A percentile compares a stretch with the other conserved stretches of the same genome.
Evolutionary conservation across 2,888 invertebrate genomes (phyloP).

Genomic region (Cryptus viduatorius): DNA sequence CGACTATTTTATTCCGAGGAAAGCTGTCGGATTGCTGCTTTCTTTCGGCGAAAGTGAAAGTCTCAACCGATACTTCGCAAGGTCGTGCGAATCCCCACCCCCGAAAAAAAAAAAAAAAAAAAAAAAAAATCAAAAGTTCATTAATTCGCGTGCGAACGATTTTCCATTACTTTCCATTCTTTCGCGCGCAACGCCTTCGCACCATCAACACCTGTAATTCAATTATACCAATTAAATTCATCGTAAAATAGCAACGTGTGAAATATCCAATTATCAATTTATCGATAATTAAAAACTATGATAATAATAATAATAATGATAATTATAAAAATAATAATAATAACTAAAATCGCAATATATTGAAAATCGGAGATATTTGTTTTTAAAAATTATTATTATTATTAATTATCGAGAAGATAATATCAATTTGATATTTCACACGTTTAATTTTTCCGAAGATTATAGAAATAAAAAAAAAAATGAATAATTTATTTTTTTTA

Average conservation of each 20-base stretch:
- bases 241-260: too few species aligned
- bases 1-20: constrained; percentile 19
- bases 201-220: not conserved
- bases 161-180: constrained; percentile 17
- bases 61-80: constrained; percentile 71
- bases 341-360: too few species aligned
- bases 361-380: too few species aligned
- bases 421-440: too few species aligned
- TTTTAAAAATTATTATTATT: too few species aligned
- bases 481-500: too few species aligned
- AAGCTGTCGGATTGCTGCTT: constrained; percentile 62
- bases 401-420: not conserved
- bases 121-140: constrained; percentile 6
- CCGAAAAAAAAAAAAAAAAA: not conserved
- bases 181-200: not conserved
- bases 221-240: not conserved
- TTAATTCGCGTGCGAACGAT: constrained; percentile 2
- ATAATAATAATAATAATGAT: not conserved
- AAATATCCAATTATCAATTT: too few species aligned
- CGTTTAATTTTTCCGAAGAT: too few species aligned
- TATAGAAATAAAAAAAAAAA: too few species aligned
- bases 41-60: constrained; percentile 79
- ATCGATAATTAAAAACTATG: too few species aligned
- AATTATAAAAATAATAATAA: not conserved
- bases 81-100: constrained; percentile 58